A percentile compares a stretch with the other conserved stretches of the same genome.
Conservation (phyloP, 2,113 vertebrate genomes). For the Prochilodus magdalenae region DNA sequence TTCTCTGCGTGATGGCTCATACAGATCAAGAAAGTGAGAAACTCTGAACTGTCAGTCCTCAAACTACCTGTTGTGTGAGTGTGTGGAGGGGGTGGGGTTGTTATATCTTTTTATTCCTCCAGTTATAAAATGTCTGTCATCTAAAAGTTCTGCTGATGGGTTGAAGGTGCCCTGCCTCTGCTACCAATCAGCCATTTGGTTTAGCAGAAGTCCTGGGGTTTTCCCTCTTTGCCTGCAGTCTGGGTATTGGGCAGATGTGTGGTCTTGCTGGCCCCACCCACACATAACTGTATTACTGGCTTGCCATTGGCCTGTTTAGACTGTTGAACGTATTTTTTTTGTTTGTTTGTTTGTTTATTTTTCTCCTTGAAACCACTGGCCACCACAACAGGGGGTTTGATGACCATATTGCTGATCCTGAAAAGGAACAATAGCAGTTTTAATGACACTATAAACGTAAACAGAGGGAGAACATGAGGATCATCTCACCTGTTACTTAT, state of each 20-base stretch:
- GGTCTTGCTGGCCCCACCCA: background rate
- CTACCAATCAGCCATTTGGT: conserved; percentile 75
- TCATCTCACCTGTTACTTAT: background rate
- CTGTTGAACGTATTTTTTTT: too few relatives aligned
- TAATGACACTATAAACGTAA: background rate
- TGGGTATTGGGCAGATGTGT: too few relatives aligned
- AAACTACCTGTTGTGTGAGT: background rate
- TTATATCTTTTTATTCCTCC: background rate
- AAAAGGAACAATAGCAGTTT: background rate
- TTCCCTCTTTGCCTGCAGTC: too few relatives aligned
- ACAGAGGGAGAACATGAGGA: too few relatives aligned
- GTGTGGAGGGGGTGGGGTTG: background rate
- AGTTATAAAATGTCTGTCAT: too few relatives aligned
- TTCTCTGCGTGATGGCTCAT: background rate
- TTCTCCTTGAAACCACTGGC: conserved; percentile 59
- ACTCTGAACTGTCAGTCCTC: background rate
- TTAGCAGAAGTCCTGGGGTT: conserved; percentile 51
- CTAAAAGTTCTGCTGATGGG: too few relatives aligned
- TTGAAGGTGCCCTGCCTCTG: conserved; percentile 36
- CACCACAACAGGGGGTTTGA: conserved; percentile 43
- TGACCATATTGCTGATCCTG: background rate
- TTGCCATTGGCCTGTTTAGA: too few relatives aligned
- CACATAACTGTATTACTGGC: too few relatives aligned
- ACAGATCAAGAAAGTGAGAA: background rate
- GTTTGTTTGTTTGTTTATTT: background rate